Conservation (phyloP, 2,797 vertebrate genomes). For the Smutsia gigantea region DNA sequence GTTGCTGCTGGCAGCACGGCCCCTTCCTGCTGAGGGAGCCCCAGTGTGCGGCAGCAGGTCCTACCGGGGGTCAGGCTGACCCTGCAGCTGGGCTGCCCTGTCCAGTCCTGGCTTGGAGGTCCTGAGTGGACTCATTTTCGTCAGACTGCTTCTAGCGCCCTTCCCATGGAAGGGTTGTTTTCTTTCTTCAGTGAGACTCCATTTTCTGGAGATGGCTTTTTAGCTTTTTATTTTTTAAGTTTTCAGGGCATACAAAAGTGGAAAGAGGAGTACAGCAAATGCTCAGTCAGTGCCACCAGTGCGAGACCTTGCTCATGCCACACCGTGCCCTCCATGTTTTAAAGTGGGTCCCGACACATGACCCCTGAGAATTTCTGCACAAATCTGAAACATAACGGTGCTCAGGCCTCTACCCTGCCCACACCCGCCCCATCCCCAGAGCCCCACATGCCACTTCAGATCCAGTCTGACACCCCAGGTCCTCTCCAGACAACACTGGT, state of each 20-base stretch:
- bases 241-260: not conserved
- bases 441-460: too few relatives aligned
- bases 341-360: not conserved
- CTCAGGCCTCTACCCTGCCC: too few relatives aligned
- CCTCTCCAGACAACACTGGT: too few relatives aligned
- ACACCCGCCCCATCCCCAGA: too few relatives aligned
- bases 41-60: too few relatives aligned
- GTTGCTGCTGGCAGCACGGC: too few relatives aligned
- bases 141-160: not conserved
- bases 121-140: not conserved
- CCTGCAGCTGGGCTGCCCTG: not conserved
- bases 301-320: not conserved
- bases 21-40: too few relatives aligned
- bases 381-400: not conserved
- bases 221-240: not conserved
- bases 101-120: not conserved
- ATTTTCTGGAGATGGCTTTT: not conserved
- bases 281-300: rapidly evolving
- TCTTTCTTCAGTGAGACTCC: not conserved
- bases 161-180: not conserved
- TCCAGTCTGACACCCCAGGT: not conserved
- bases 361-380: not conserved
- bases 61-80: too few relatives aligned
- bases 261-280: not conserved
- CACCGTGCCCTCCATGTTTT: too few relatives aligned